A percentile compares a stretch with the other conserved stretches of the same genome.
Evolutionary conservation across 2,888 invertebrate species (phyloP).

Genomic region (Ditula angustiorana): DNA sequence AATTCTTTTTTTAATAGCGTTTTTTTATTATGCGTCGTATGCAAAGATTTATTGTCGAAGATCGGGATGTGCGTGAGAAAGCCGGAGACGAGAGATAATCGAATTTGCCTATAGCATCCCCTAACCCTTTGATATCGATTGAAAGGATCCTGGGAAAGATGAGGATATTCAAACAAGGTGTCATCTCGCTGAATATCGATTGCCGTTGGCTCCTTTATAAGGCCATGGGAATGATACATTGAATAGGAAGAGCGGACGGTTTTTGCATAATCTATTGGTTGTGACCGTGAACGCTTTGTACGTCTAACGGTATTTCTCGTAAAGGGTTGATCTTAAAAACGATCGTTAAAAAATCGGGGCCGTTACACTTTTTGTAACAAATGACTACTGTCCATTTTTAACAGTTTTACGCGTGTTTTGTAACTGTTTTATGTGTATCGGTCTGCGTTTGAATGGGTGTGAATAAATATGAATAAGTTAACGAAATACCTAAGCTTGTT

Average conservation of each 20-base stretch:
- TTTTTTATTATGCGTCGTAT: slow-evolving; percentile 78
- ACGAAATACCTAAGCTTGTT: background rate
- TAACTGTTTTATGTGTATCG: slow-evolving; percentile 65
- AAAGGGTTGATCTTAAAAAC: slow-evolving; percentile 73
- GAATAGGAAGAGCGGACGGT: slow-evolving; percentile 79
- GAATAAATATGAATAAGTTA: slow-evolving; percentile 26
- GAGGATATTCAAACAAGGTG: slow-evolving; percentile 85
- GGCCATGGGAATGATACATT: slow-evolving; percentile 82
- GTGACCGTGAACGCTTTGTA: slow-evolving; percentile 67
- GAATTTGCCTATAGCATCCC: slow-evolving; percentile 84
- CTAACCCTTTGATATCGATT: slow-evolving; percentile 75
- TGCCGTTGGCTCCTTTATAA: slow-evolving; percentile 75
- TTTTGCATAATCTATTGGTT: slow-evolving; percentile 84
- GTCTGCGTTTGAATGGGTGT: slow-evolving; percentile 12
- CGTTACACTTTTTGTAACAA: slow-evolving; percentile 69
- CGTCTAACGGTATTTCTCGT: slow-evolving; percentile 71
- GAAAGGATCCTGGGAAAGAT: slow-evolving; percentile 77
- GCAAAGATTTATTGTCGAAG: slow-evolving; percentile 82
- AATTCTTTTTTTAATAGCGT: slow-evolving; percentile 80
- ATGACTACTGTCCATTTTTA: slow-evolving; percentile 68
- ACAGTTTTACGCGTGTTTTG: slow-evolving; percentile 36
- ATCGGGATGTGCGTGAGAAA: slow-evolving; percentile 83
- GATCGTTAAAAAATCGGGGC: slow-evolving; percentile 73
- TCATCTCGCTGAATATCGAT: slow-evolving; percentile 85
- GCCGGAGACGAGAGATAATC: slow-evolving; percentile 71